A percentile compares a stretch with the other conserved stretches of the same genome.
Evolutionary conservation across 1,140 invertebrate genomes (phyloP).

Genomic region (Asobara japonica): DNA sequence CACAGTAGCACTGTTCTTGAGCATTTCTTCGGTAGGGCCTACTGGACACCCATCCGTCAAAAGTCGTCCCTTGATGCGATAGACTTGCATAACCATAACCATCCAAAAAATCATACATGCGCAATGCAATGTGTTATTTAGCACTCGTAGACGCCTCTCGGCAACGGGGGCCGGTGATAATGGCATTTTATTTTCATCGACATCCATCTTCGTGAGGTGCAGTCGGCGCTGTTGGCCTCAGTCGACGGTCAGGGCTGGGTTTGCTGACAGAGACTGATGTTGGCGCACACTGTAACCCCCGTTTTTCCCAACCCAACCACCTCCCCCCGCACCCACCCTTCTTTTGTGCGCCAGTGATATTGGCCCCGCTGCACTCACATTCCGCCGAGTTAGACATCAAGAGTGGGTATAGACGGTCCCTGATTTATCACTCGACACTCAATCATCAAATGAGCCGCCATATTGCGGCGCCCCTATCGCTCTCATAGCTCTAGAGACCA

Average conservation of each 20-base stretch:
- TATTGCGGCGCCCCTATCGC: slow-evolving; percentile 27
- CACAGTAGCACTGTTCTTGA: too few species aligned
- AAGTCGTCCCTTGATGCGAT: too few species aligned
- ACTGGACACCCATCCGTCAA: too few species aligned
- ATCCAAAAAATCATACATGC: not conserved
- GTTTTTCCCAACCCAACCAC: not conserved
- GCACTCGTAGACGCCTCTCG: not conserved
- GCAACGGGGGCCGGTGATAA: slow-evolving; percentile 13
- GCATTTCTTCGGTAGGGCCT: too few species aligned
- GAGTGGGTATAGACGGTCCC: slow-evolving; percentile 36
- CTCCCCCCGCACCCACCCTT: not conserved
- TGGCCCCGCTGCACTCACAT: slow-evolving; percentile 30
- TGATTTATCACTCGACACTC: slow-evolving; percentile 44
- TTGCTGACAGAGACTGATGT: slow-evolving; percentile 47
- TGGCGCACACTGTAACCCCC: slow-evolving; percentile 30
- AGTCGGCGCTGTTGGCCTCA: slow-evolving; percentile 28
- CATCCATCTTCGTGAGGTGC: slow-evolving; percentile 45
- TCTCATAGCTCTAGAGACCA: not conserved
- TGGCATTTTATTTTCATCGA: slow-evolving; percentile 44
- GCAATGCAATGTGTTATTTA: not conserved
- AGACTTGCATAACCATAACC: not conserved
- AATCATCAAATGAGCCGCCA: slow-evolving; percentile 45
- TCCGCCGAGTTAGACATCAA: slow-evolving; percentile 37
- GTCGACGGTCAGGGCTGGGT: slow-evolving; percentile 30
- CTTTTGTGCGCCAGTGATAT: slow-evolving; percentile 31